Evolutionary conservation across 1,140 invertebrate genomes (phyloP).

Genomic region (Heliconius hewitsoni): DNA sequence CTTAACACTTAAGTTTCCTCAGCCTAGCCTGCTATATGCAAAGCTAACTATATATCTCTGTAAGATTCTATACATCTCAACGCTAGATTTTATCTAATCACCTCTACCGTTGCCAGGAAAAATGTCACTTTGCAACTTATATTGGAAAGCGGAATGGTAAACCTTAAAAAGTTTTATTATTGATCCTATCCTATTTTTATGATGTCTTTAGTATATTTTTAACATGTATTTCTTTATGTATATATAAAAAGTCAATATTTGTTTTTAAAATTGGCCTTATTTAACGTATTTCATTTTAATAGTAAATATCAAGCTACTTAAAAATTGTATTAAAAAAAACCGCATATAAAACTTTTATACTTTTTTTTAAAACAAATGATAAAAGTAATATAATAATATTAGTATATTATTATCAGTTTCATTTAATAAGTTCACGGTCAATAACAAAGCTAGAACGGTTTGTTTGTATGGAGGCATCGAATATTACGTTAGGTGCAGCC

Average conservation of each 20-base stretch:
- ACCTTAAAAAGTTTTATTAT: background rate
- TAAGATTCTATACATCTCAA: background rate
- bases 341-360: background rate
- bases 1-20: too few relatives aligned
- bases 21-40: too few relatives aligned
- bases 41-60: background rate
- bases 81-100: background rate
- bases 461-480: slow-evolving; percentile 7
- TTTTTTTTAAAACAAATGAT: background rate
- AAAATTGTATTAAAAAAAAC: background rate
- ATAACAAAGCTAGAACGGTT: slow-evolving; percentile 24
- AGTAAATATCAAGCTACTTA: too few relatives aligned
- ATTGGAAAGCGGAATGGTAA: background rate
- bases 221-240: too few relatives aligned
- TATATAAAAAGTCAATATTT: too few relatives aligned
- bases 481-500: slow-evolving; percentile 22
- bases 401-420: background rate
- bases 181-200: too few relatives aligned
- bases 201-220: too few relatives aligned
- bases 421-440: slow-evolving; percentile 18
- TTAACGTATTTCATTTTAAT: too few relatives aligned
- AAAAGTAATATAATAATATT: background rate
- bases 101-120: slow-evolving; percentile 1
- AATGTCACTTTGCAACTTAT: slow-evolving; percentile 8
- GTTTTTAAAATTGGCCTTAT: too few relatives aligned